Evolutionary conservation across 35 echinoderm and acorn worm genomes (phyloP).

Genomic region (Lytechinus pictus): DNA sequence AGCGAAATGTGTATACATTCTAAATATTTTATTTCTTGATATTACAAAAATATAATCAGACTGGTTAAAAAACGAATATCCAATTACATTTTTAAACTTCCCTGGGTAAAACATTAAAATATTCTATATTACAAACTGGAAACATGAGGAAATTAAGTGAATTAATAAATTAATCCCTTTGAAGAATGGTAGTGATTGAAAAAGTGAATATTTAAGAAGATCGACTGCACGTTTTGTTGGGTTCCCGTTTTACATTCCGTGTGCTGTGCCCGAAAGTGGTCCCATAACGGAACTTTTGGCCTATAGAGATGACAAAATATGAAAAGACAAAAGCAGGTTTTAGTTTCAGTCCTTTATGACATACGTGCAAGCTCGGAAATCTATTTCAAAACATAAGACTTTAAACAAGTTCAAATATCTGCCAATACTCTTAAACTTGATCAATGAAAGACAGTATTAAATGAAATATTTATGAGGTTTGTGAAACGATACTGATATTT

Average conservation of each 20-base stretch:
- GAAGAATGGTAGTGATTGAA: neutral
- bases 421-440: no score
- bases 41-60: neutral
- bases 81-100: neutral
- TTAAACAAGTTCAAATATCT: no score
- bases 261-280: slow-evolving; percentile 97
- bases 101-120: neutral
- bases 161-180: neutral
- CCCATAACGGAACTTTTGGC: slow-evolving; percentile 96
- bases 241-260: slow-evolving; percentile 74
- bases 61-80: neutral
- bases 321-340: neutral
- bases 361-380: neutral
- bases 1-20: no score
- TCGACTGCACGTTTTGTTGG: neutral
- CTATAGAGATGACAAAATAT: slow-evolving; percentile 55
- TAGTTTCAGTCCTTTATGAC: neutral
- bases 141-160: neutral
- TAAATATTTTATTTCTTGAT: neutral
- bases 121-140: neutral
- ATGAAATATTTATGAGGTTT: no score
- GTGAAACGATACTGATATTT: no score
- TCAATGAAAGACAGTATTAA: no score
- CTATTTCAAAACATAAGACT: no score
- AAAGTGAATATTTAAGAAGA: slow-evolving; percentile 18